Percentiles rank a stretch among this genome's conserved stretches.
Evolutionary conservation across 2,888 invertebrate genomes (phyloP).

Genomic region (Tenthredo amoena): DNA sequence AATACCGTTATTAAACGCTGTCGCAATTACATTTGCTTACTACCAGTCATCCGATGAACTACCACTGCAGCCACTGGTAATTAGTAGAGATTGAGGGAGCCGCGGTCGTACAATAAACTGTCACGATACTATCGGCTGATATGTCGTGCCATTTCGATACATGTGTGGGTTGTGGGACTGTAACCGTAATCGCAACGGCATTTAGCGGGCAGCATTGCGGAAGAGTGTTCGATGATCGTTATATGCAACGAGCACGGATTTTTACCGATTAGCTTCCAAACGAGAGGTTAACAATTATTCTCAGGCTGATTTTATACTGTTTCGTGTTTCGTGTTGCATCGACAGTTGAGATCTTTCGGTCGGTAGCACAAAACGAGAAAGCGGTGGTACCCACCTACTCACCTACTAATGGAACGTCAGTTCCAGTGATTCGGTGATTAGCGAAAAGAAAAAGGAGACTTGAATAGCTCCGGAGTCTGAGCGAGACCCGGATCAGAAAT

Average conservation of each 20-base stretch:
- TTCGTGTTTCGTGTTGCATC: neutral
- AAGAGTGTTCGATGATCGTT: neutral
- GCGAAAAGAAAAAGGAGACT: slow-evolving; percentile 33
- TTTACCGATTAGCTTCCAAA: neutral
- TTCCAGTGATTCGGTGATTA: slow-evolving; percentile 48
- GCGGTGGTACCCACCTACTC: neutral
- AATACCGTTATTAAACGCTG: neutral
- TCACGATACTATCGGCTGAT: slow-evolving; percentile 5
- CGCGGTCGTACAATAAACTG: slow-evolving; percentile 35
- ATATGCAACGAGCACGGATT: neutral
- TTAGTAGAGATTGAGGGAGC: slow-evolving; percentile 19
- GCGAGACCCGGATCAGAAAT: slow-evolving; percentile 27
- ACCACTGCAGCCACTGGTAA: slow-evolving; percentile 2
- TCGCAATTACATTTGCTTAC: neutral
- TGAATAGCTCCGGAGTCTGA: neutral
- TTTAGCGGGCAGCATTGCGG: neutral
- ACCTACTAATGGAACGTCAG: slow-evolving; percentile 49
- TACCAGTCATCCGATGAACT: neutral
- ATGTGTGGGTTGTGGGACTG: neutral
- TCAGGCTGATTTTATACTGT: neutral
- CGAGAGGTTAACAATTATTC: neutral
- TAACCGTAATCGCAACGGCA: neutral
- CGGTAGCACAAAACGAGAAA: slow-evolving; percentile 21
- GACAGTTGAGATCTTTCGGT: slow-evolving; percentile 24
- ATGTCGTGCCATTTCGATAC: neutral